Evolutionary conservation across 2,888 invertebrate species (phyloP).

Genomic region (Drosophila sordidapex): DNA sequence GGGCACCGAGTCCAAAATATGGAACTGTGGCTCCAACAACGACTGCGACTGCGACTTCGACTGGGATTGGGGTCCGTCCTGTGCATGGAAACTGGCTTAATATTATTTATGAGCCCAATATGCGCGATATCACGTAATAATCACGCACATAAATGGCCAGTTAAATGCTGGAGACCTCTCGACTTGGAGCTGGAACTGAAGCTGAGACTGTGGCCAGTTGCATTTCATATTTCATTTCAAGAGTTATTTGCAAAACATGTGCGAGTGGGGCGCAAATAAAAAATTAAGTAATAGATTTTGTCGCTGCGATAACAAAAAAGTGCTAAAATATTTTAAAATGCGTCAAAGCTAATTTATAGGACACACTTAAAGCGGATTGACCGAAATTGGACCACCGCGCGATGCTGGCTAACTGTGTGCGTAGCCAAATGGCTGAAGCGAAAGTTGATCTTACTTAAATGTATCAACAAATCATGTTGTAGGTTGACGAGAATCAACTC

Average conservation of each 20-base stretch:
- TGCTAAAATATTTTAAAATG: slow-evolving; percentile 81
- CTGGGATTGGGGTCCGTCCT: slow-evolving; percentile 10
- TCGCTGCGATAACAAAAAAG: slow-evolving; percentile 79
- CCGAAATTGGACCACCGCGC: slow-evolving; percentile 62
- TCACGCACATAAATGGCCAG: slow-evolving; percentile 80
- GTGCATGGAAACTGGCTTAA: slow-evolving; percentile 69
- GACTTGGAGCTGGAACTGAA: slow-evolving; percentile 8
- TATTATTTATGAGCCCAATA: slow-evolving; percentile 77
- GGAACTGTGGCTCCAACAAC: slow-evolving; percentile 49
- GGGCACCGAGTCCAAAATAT: slow-evolving; percentile 46
- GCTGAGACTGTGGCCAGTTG: slow-evolving; percentile 51
- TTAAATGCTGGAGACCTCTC: slow-evolving; percentile 65
- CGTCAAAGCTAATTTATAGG: slow-evolving; percentile 74
- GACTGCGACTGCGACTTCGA: slow-evolving; percentile 8
- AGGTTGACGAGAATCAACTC: neutral
- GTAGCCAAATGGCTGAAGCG: slow-evolving; percentile 38
- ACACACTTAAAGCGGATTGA: slow-evolving; percentile 57
- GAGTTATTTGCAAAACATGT: slow-evolving; percentile 76
- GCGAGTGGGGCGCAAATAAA: slow-evolving; percentile 66
- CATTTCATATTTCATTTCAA: slow-evolving; percentile 78
- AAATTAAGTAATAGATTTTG: slow-evolving; percentile 82
- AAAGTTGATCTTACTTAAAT: slow-evolving; percentile 50
- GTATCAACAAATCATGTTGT: slow-evolving; percentile 13
- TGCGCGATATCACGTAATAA: slow-evolving; percentile 79
- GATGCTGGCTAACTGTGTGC: slow-evolving; percentile 2